Percentiles rank a stretch among this genome's conserved stretches.
Conservation (phyloP, 2,113 vertebrate species). For the Stomatorhinus ivindoensis region DNA sequence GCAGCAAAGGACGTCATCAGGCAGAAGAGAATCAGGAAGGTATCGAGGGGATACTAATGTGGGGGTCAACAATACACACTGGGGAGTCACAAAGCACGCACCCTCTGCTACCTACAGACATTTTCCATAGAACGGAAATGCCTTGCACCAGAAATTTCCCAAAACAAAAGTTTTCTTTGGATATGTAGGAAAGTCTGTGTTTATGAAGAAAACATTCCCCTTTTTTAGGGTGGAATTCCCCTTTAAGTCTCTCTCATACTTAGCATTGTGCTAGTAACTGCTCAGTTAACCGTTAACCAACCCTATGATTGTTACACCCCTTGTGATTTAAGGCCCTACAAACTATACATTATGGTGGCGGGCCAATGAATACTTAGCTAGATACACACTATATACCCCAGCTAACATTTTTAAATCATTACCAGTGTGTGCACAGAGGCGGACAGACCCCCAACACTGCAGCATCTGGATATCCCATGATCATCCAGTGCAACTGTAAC, state of each 20-base stretch:
- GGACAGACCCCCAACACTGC: neutral
- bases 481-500: slow-evolving; percentile 26
- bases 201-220: neutral
- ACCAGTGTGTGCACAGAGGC: neutral
- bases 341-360: neutral
- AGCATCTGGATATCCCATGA: slow-evolving; percentile 23
- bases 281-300: neutral
- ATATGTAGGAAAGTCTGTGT: neutral
- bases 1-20: neutral
- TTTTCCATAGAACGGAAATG: neutral
- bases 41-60: neutral
- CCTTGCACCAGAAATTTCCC: neutral
- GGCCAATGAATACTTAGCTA: neutral
- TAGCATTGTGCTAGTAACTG: neutral
- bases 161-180: slow-evolving; percentile 4
- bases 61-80: neutral
- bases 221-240: neutral
- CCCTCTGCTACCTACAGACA: neutral
- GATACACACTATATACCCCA: neutral
- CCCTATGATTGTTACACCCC: neutral
- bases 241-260: neutral
- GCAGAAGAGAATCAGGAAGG: neutral
- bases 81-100: neutral
- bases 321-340: neutral
- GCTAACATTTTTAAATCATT: neutral